Percentiles rank a stretch among this genome's conserved stretches.
These are phyloP conservation scores for Panagrolaimus sp. DNA, from an alignment of 1,140 invertebrate genomes.

Conservation along the genomic window DNA sequence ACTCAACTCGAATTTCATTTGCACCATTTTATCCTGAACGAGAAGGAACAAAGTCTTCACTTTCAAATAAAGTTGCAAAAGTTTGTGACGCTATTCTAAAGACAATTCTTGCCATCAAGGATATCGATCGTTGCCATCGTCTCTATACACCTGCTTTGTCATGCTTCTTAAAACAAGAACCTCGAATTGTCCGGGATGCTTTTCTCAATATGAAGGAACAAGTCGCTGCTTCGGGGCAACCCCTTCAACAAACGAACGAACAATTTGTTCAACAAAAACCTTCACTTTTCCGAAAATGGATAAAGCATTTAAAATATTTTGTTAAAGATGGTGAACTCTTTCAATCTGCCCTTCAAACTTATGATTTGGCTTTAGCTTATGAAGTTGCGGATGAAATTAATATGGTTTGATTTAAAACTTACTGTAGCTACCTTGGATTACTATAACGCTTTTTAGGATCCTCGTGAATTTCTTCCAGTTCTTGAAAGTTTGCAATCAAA, in stretches of 20 bases:
- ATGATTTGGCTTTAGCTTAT: slow-evolving; percentile 77
- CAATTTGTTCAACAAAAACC: slow-evolving; percentile 16
- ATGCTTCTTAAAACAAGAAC: slow-evolving; percentile 31
- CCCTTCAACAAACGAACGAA: slow-evolving; percentile 19
- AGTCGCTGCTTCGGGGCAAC: slow-evolving; percentile 14
- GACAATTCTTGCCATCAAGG: background rate
- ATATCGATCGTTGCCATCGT: background rate
- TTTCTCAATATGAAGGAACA: slow-evolving; percentile 26
- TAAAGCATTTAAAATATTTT: slow-evolving; percentile 68
- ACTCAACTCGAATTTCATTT: slow-evolving; percentile 34
- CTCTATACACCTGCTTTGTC: slow-evolving; percentile 32
- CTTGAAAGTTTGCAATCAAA: slow-evolving; percentile 72
- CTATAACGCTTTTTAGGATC: slow-evolving; percentile 64
- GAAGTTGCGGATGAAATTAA: slow-evolving; percentile 77
- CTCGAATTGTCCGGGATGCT: slow-evolving; percentile 26
- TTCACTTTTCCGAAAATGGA: slow-evolving; percentile 30
- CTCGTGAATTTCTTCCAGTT: slow-evolving; percentile 83
- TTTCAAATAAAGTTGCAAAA: background rate
- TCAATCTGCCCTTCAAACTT: slow-evolving; percentile 78
- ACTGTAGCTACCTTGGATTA: no score
- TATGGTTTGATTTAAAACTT: slow-evolving; percentile 62
- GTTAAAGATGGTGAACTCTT: slow-evolving; percentile 78
- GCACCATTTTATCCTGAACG: slow-evolving; percentile 26
- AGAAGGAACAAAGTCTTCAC: background rate
- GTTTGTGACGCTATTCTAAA: slow-evolving; percentile 13